Conservation (phyloP, 2,888 invertebrate species). For the Branchipolynoe longqiensis region DNA sequence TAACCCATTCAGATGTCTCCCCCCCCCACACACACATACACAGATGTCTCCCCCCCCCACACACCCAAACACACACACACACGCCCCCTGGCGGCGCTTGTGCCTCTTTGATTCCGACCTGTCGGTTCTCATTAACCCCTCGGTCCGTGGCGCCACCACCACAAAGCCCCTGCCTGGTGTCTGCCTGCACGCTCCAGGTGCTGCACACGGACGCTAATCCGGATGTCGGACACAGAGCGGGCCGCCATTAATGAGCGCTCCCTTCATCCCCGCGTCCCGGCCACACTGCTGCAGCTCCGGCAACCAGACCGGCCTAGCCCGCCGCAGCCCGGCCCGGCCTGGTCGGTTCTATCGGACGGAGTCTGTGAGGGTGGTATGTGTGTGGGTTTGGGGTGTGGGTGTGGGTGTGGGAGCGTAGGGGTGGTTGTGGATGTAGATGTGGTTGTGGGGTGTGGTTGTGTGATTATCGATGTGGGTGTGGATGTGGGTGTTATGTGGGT, state of each 20-base stretch:
- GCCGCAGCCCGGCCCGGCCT: not conserved
- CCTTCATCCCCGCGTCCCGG: no score
- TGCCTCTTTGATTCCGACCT: conserved; percentile 40
- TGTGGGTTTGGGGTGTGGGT: not conserved
- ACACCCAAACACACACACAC: not conserved
- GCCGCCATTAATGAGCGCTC: conserved; percentile 1
- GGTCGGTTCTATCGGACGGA: not conserved
- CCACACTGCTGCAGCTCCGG: no score
- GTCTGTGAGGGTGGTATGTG: not conserved
- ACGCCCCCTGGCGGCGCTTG: not conserved
- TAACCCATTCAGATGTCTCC: no score
- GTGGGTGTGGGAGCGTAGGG: no score
- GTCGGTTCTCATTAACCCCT: conserved; percentile 4
- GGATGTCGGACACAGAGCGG: not conserved
- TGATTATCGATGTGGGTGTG: no score
- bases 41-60: not conserved
- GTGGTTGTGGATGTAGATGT: no score
- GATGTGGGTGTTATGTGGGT: no score
- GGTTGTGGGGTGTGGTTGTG: no score
- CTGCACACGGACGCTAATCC: not conserved
- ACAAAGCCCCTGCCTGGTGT: conserved; percentile 6
- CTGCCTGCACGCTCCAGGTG: not conserved
- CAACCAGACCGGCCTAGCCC: no score
- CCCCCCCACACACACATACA: no score
- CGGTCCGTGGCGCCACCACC: not conserved